A percentile compares a stretch with the other conserved stretches of the same genome.
Conservation (phyloP, 2,888 invertebrate species). For the Alviniconcha strummeri region DNA sequence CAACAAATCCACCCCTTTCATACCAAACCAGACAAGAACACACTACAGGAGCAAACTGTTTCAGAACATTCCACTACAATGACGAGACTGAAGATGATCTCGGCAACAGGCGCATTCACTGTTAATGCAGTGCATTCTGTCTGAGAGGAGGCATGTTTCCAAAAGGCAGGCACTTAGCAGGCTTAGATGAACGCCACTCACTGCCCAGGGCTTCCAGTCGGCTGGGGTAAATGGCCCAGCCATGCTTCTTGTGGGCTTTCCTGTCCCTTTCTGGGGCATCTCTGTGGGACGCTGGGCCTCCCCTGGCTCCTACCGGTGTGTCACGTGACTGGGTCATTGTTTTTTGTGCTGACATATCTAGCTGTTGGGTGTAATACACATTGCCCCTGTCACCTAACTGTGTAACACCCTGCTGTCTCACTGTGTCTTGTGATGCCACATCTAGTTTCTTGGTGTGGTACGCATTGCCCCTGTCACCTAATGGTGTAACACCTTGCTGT, state of each 20-base stretch:
- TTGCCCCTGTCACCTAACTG: too few species aligned
- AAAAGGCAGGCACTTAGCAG: neutral
- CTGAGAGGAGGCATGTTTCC: too few species aligned
- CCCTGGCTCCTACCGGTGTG: conserved; percentile 26
- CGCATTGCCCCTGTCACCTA: conserved; percentile 33
- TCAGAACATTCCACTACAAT: too few species aligned
- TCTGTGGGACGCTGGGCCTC: neutral
- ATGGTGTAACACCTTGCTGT: neutral
- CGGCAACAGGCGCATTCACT: too few species aligned
- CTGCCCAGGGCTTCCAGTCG: conserved; percentile 12
- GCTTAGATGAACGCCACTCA: conserved; percentile 19
- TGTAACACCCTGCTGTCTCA: neutral
- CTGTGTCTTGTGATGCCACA: conserved; percentile 24
- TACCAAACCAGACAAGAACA: too few species aligned
- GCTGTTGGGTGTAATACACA: too few species aligned
- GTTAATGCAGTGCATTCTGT: too few species aligned
- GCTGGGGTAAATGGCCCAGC: conserved; percentile 24
- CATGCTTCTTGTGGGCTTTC: conserved; percentile 15
- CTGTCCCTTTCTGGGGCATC: neutral
- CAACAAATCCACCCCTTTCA: too few species aligned
- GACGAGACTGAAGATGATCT: too few species aligned
- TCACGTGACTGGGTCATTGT: neutral
- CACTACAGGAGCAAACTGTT: too few species aligned
- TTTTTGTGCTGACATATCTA: neutral
- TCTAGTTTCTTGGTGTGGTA: conserved; percentile 23